phyloP scores from a whole-genome alignment of 2,888 invertebrate genomes.

The Gastracanthus pulcherrimus region DNA sequence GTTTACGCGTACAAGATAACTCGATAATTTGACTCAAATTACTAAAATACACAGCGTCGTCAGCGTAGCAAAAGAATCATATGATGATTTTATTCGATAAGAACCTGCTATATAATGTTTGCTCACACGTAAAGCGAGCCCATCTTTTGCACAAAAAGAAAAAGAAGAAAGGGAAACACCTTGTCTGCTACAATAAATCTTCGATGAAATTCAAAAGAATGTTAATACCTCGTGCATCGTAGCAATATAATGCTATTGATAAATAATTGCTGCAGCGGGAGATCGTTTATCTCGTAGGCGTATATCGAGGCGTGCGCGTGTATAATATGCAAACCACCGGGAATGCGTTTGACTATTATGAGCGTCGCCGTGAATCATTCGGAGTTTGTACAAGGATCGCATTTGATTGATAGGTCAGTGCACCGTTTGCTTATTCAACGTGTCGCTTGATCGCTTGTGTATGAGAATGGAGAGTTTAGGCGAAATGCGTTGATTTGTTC shows the following conservation, averaged over 20 bases:
- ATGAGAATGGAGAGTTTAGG: not conserved
- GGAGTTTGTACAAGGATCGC: constrained; percentile 33
- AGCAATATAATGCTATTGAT: constrained; percentile 19
- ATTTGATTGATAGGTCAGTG: constrained; percentile 51
- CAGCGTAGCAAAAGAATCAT: not conserved
- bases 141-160: not conserved
- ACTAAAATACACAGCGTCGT: not conserved
- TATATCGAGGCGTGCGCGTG: constrained; percentile 18
- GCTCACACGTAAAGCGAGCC: not conserved
- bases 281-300: constrained; percentile 51
- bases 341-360: constrained; percentile 18
- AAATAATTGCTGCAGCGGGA: constrained; percentile 42
- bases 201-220: constrained; percentile 12
- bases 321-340: constrained; percentile 14
- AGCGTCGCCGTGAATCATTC: constrained; percentile 28
- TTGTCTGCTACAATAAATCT: constrained; percentile 23
- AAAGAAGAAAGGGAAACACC: constrained; percentile 4
- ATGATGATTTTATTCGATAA: not conserved
- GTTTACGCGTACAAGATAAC: not conserved
- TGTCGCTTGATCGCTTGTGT: not conserved
- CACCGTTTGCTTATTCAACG: constrained; percentile 9
- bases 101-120: not conserved
- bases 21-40: not conserved
- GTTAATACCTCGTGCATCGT: not conserved
- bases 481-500: constrained; percentile 4